A percentile compares a stretch with the other conserved stretches of the same genome.
phyloP scores from a whole-genome alignment of 2,113 vertebrate species.

The Centropus bengalensis region DNA sequence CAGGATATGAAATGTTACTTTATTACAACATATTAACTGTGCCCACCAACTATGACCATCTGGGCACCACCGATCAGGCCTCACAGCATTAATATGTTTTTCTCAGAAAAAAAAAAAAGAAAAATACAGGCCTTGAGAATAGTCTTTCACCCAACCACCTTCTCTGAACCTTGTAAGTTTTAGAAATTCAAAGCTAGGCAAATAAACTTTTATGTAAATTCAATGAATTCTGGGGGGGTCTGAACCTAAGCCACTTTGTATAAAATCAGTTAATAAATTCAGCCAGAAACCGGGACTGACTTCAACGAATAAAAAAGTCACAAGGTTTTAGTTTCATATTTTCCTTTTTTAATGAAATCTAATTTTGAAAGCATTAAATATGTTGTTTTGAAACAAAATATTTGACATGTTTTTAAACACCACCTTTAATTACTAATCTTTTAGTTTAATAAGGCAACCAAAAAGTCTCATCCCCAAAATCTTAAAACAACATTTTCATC shows the following conservation, averaged over 20 bases:
- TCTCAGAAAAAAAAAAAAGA: background rate
- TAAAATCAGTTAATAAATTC: conserved; percentile 6
- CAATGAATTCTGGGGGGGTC: background rate
- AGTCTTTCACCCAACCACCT: background rate
- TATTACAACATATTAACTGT: background rate
- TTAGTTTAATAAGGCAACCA: background rate
- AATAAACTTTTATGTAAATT: background rate
- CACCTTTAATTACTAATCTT: background rate
- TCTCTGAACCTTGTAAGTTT: background rate
- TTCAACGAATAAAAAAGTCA: background rate
- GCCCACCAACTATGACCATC: background rate
- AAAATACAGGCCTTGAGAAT: background rate
- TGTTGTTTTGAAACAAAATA: background rate
- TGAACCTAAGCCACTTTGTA: background rate
- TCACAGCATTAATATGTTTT: background rate
- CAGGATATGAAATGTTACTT: background rate
- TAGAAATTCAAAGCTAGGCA: background rate
- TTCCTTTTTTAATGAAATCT: background rate
- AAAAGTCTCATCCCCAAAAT: background rate
- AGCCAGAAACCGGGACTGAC: background rate
- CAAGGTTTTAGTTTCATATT: background rate
- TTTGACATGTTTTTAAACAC: background rate
- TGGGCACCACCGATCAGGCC: background rate
- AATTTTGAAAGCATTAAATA: background rate
- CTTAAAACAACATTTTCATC: background rate